Base-by-base conservation (phyloP, 2,888 invertebrate genomes). In the Protula sp. region DNA sequence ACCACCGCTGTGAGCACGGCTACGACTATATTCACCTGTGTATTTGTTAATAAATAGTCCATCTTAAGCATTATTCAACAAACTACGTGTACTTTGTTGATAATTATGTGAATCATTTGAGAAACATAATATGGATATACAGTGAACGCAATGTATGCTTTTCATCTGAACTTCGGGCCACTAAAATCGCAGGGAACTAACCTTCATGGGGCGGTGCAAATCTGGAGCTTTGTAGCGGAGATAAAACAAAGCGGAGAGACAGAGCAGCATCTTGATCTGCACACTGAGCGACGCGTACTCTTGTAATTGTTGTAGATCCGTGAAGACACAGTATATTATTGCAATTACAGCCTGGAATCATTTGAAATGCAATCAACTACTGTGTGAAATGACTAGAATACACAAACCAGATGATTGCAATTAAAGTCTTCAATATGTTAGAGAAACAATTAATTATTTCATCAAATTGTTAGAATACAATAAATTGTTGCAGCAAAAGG, bases 11-110 rank as follows among this genome's bases (percentile, higher is more conserved):
- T 59, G n/a, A 60, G n/a, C n/a, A 61, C 59, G 5, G 57, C 62
- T 24, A 65, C 48, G 29, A 63, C 54, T 9, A 58, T 65, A 55
- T 63, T 63, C 50, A 65, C 65, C 63, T 63, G 60, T 22, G 45
- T 31, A n/a, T n/a, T n/a, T n/a, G n/a, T n/a, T 24, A 56, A 28
- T n/a, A 19, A 24, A 28, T 3, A 28, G n/a, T n/a, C n/a, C n/a
- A n/a, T n/a, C n/a, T n/a, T n/a, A n/a, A n/a, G n/a, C n/a, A 9
- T 22, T 47, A 26, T 5, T 24, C 52, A 19, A 54, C 19, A 14
- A 54, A 30, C 24, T 9, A 3, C 31, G 29, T 54, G 14, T 24
- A 30, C 22, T 27, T 22, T 52, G n/a, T 22, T 52, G 52, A 52
- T 4, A n/a, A 27, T 5, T 52, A 5, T 26, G 14, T 5, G 5